Percentiles rank a stretch among this genome's conserved stretches.
Conservation (phyloP, 35 echinoderm and acorn worm genomes). For the Lytechinus pictus region DNA sequence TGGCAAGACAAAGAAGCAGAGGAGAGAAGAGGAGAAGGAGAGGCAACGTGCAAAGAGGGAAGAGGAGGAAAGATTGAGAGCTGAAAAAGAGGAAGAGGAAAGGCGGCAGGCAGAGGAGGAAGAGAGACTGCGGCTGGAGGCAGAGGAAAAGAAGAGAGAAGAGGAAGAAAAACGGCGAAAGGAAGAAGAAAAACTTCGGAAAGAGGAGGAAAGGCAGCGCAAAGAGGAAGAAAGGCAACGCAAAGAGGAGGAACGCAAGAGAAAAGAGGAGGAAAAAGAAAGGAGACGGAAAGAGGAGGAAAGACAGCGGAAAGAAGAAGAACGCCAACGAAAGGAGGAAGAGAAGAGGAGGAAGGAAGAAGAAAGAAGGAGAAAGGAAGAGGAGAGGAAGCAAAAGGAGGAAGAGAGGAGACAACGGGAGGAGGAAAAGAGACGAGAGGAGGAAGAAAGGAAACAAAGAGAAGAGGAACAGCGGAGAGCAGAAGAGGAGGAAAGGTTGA, state of each 20-base stretch:
- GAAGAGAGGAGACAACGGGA: conserved; percentile 32
- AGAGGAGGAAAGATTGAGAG: conserved; percentile 50
- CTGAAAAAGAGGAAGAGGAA: conserved; percentile 36
- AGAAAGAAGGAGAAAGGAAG: conserved; percentile 32
- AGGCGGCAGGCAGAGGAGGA: conserved; percentile 58
- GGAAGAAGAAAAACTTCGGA: conserved; percentile 38
- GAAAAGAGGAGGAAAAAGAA: conserved; percentile 39
- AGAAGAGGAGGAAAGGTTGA: conserved; percentile 48
- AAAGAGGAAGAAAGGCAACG: conserved; percentile 49
- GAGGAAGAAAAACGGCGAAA: conserved; percentile 54
- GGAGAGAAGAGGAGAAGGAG: conserved; percentile 47
- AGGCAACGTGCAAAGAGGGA: conserved; percentile 32
- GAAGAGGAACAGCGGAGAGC: neutral
- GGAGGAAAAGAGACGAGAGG: conserved; percentile 2
- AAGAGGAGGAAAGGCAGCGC: conserved; percentile 17
- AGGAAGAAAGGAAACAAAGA: conserved; percentile 40
- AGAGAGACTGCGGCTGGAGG: conserved; percentile 38
- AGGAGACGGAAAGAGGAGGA: conserved; percentile 59
- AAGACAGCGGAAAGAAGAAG: conserved; percentile 37
- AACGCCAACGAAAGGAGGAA: conserved; percentile 38
- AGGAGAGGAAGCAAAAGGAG: conserved; percentile 34
- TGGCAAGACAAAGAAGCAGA: conserved; percentile 38
- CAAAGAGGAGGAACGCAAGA: conserved; percentile 48
- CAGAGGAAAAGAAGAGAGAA: conserved; percentile 34
- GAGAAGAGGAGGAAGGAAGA: conserved; percentile 49